Percentiles rank a stretch among this genome's conserved stretches.
phyloP scores from a whole-genome alignment of 1,140 invertebrate species.

The Brachionus sp. region DNA sequence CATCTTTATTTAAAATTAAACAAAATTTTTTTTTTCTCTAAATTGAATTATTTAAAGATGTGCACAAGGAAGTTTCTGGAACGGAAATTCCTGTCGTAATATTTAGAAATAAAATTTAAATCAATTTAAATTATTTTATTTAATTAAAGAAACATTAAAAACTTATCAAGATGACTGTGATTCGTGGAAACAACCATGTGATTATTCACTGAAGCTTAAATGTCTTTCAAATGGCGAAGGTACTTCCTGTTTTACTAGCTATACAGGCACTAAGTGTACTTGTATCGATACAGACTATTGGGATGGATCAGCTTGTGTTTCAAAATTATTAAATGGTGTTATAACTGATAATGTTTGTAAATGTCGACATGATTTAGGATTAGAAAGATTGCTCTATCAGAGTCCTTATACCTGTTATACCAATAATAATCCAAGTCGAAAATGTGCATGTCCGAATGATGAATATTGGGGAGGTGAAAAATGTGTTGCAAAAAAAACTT shows the following conservation, averaged over 20 bases:
- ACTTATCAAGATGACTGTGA: background rate
- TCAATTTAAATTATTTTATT: background rate
- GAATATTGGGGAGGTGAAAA: slow-evolving; percentile 24
- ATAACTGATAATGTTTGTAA: background rate
- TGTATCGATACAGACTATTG: slow-evolving; percentile 31
- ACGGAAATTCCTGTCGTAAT: slow-evolving; percentile 23
- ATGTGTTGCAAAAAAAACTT: background rate
- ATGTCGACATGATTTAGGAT: background rate
- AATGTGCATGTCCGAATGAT: background rate
- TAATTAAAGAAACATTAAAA: background rate
- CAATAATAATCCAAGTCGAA: no score
- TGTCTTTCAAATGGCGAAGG: background rate
- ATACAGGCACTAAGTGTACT: background rate
- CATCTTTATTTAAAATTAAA: no score
- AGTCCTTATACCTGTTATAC: background rate
- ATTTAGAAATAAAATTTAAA: background rate
- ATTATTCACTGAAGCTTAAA: slow-evolving; percentile 21
- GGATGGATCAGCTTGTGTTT: background rate
- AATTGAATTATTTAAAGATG: background rate
- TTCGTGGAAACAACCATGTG: slow-evolving; percentile 5
- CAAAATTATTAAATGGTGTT: background rate
- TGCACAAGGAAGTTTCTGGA: background rate
- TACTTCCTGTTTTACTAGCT: background rate
- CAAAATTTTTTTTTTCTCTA: no score
- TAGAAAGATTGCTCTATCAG: background rate